Conservation (phyloP, 2,113 vertebrate genomes). For the Melanerpes aurifrons region DNA sequence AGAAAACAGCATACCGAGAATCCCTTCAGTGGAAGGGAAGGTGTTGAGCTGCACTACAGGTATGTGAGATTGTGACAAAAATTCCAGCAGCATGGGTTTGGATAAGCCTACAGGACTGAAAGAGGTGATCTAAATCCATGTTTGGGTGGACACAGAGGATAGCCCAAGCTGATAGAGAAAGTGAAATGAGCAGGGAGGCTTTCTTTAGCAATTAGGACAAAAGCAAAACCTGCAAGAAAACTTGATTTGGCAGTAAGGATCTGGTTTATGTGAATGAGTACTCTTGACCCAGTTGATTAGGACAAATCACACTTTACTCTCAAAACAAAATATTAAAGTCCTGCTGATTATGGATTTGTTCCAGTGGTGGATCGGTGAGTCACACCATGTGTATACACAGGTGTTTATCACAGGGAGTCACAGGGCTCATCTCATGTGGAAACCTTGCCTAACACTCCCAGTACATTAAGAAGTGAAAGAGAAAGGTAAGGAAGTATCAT, state of each 20-base stretch:
- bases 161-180: neutral
- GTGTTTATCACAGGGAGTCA: neutral
- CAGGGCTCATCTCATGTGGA: neutral
- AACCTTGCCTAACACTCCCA: neutral
- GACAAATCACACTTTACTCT: neutral
- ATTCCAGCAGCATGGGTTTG: neutral
- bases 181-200: neutral
- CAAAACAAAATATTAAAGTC: neutral
- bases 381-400: neutral
- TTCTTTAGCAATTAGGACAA: neutral
- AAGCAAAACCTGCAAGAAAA: neutral
- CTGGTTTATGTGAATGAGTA: neutral
- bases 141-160: neutral
- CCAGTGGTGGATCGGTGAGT: neutral
- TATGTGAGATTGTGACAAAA: neutral
- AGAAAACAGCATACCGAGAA: neutral
- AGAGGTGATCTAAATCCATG: neutral
- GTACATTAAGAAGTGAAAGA: neutral
- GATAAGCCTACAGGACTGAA: neutral
- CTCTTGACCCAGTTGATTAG: neutral
- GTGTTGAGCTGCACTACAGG: neutral
- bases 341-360: neutral
- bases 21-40: neutral
- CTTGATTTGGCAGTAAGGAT: neutral
- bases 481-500: neutral